Conservation (phyloP, 1,140 invertebrate species). For the Hylyphantes graminicola region DNA sequence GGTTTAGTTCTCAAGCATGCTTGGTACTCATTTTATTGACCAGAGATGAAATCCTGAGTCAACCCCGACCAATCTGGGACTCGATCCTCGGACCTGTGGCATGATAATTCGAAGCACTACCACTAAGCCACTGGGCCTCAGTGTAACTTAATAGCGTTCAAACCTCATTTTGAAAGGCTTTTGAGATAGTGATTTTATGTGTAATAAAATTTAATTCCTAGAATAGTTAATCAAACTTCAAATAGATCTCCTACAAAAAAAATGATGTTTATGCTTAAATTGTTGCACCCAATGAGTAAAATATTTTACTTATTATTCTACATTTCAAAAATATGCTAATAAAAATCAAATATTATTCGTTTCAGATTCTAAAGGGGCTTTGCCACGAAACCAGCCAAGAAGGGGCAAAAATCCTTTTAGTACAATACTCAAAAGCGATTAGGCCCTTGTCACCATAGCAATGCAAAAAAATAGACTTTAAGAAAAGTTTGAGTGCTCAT, state of each 20-base stretch:
- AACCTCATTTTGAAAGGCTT: neutral
- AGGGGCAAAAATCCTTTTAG: conserved; percentile 53
- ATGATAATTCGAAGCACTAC: too few relatives aligned
- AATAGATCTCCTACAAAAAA: neutral
- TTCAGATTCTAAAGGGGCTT: conserved; percentile 37
- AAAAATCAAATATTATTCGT: neutral
- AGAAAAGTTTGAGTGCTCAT: neutral
- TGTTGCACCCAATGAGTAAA: neutral
- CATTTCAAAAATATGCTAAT: neutral
- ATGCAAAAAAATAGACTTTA: neutral
- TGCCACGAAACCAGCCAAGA: conserved; percentile 19
- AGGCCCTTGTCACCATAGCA: neutral
- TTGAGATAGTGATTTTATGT: neutral
- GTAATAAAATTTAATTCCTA: neutral
- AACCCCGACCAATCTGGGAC: too few relatives aligned
- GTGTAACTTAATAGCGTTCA: neutral
- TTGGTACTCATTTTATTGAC: too few relatives aligned
- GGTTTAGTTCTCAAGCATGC: too few relatives aligned
- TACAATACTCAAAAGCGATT: conserved; percentile 51
- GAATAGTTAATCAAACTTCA: neutral
- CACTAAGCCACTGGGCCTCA: too few relatives aligned
- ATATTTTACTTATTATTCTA: neutral
- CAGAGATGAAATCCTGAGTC: too few relatives aligned
- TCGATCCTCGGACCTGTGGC: too few relatives aligned
- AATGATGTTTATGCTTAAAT: neutral